These are phyloP conservation scores for Sebastes elongatus DNA, from an alignment of 2,797 vertebrate species.

Conservation along the genomic window DNA sequence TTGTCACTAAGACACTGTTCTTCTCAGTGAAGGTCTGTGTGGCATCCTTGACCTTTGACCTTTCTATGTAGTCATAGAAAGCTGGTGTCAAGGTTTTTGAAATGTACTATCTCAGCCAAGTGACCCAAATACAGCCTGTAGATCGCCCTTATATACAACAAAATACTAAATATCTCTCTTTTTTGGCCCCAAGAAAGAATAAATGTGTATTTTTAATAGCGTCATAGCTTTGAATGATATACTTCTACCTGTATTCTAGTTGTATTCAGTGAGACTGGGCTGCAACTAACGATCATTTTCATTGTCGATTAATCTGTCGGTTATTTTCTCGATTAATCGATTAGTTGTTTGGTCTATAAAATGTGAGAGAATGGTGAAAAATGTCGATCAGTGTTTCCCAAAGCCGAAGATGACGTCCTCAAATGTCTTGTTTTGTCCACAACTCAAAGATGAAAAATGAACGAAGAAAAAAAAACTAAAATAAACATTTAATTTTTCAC, in stretches of 20 bases:
- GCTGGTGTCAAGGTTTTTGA: not conserved
- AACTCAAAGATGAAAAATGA: too few species aligned
- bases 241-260: not conserved
- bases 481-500: not conserved
- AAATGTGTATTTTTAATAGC: not conserved
- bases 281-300: too few species aligned
- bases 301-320: too few species aligned
- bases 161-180: not conserved
- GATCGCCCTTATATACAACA: not conserved
- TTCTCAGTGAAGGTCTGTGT: not conserved
- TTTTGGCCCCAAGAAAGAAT: not conserved
- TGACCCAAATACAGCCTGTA: not conserved
- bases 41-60: conserved; percentile 40
- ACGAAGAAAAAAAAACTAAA: not conserved
- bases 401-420: too few species aligned
- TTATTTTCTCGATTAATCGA: too few species aligned
- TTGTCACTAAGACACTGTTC: not conserved
- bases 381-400: rapidly evolving
- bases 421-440: too few species aligned
- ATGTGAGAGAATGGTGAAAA: too few species aligned
- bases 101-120: not conserved
- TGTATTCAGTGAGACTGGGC: not conserved
- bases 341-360: too few species aligned
- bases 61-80: conserved; percentile 4
- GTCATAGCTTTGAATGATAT: not conserved